Base-by-base conservation (phyloP, 2,888 invertebrate genomes). In the Cenopis cana region DNA sequence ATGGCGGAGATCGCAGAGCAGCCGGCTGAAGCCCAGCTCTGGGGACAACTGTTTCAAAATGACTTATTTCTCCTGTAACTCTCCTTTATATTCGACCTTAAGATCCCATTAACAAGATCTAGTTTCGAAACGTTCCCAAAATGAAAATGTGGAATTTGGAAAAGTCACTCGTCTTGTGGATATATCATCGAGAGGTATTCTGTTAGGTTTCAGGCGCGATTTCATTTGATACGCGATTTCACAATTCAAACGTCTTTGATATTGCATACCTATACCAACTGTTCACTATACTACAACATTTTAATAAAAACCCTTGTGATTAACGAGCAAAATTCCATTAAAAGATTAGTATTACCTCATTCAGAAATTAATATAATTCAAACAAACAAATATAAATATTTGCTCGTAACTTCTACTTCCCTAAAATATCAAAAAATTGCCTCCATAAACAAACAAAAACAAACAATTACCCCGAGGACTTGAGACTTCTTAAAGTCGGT, bases 1-100 rank as follows among this genome's bases (percentile, higher is more conserved):
- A 90, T 87, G 79, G 80, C 77, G 73, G 68, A 74, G 78, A 79
- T 79, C 81, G 79, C 75, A 78, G 77, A 79, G 83, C 83, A 82
- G 84, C 81, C 83, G 79, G 81, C 80, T 74, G 77, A 73, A 78
- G 77, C 74, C 75, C 52, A 38, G 62, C 50, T 61, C 17, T 10
- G 12, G 11, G 18, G 5, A 10, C n/a, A 17, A 62, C 52, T 64
- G 20, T 36, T 52, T 36, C 52, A 24, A 64, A 64, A 20, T 10
- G 54, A 20, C 64, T 64, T 54, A 64, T 38, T 17, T n/a, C n/a
- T 17, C 36, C 52, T 60, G 8, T 10, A 20, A 64, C 20, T 20
- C 18, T n/a, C 14, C 38, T 64, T 20, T 20, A 54, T 24, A 64
- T 11, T 20, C 54, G n/a, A 54, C 20, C 64, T 54, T 54, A 18